Conservation (phyloP, 2,113 vertebrate species). For the Psephotus haematonotus region DNA sequence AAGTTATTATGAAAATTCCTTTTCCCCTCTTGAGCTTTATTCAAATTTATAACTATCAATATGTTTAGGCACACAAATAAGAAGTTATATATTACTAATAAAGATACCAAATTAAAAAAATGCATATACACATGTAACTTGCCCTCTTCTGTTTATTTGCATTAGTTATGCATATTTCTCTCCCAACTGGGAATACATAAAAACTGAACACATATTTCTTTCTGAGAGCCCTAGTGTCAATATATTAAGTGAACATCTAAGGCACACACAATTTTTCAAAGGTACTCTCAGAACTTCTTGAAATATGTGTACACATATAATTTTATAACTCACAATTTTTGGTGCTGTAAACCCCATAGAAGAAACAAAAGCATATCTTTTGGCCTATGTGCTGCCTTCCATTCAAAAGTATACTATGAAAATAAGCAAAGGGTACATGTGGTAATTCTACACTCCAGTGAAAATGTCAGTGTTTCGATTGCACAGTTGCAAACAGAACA, state of each 20-base stretch:
- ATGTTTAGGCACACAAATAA: background rate
- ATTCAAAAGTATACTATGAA: background rate
- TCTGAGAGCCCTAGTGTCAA: background rate
- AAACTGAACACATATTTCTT: background rate
- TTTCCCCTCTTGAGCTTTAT: background rate
- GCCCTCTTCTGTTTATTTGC: background rate
- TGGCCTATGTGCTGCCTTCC: background rate
- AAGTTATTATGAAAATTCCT: background rate
- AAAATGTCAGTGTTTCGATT: background rate
- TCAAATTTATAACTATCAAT: background rate
- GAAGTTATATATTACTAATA: background rate
- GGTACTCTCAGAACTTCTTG: background rate
- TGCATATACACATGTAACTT: background rate
- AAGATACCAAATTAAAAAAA: background rate
- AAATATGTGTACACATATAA: background rate
- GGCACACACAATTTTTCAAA: background rate
- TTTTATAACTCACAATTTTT: background rate
- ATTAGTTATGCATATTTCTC: background rate
- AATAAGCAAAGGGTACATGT: background rate
- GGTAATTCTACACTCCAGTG: background rate
- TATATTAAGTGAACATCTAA: background rate
- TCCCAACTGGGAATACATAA: background rate
- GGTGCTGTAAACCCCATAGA: background rate
- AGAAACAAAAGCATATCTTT: background rate
- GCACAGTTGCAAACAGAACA: background rate